Conservation (phyloP, 2,113 vertebrate genomes). For the Microcebus jonahi region DNA sequence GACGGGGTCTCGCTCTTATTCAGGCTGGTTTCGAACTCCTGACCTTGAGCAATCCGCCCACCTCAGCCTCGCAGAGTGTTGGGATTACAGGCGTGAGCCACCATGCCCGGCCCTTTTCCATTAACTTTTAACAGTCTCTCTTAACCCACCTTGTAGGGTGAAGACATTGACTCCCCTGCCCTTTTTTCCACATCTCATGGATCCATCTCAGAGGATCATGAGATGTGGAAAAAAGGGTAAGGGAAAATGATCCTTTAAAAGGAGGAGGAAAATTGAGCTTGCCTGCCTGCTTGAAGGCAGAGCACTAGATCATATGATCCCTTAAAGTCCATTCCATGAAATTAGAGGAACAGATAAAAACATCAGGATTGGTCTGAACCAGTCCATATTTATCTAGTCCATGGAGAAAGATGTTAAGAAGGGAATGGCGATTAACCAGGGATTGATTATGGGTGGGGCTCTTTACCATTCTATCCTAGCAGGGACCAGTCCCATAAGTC, state of each 20-base stretch:
- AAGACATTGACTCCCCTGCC: not conserved
- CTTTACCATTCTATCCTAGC: not conserved
- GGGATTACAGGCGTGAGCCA: too few relatives aligned
- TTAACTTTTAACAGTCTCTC: not conserved
- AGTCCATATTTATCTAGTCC: not conserved
- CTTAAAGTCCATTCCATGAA: not conserved
- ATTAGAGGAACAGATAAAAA: constrained; percentile 9
- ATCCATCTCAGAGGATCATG: constrained; percentile 17
- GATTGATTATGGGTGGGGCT: not conserved
- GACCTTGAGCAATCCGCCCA: too few relatives aligned
- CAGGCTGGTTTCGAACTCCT: too few relatives aligned
- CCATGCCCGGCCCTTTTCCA: not conserved
- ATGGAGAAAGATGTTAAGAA: constrained; percentile 19
- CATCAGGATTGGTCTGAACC: not conserved
- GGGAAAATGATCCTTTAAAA: constrained; percentile 22
- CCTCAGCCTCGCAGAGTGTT: too few relatives aligned
- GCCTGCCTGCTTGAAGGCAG: not conserved
- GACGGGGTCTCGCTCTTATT: too few relatives aligned
- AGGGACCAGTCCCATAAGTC: not conserved
- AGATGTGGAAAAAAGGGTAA: not conserved
- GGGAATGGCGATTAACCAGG: not conserved
- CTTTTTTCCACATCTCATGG: not conserved
- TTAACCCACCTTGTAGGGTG: constrained; percentile 21
- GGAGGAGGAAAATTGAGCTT: constrained; percentile 37
- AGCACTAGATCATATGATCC: constrained; percentile 14